Base-by-base conservation (phyloP, 1,140 invertebrate genomes). In the Batillaria attramentaria region DNA sequence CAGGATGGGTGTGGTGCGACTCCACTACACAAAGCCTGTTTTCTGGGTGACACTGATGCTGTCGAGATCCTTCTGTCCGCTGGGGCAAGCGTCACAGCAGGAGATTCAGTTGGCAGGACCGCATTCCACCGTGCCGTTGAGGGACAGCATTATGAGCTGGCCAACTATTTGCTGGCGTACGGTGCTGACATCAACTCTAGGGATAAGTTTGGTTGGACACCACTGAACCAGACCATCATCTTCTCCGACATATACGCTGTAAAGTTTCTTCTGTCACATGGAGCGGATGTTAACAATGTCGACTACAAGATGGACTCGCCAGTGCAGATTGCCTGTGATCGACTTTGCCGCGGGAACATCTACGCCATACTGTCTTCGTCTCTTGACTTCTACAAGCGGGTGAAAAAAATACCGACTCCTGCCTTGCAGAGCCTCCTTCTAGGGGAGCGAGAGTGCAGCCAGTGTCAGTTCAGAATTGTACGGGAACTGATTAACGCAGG, bases 61-160 rank as follows among this genome's bases (percentile, higher is more conserved):
- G 77, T 46, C 2, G 33, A 77, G 24, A 43, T 81, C 4, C 35
- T 46, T 8, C 66, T 68, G 16, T 18, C 68, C 8, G 18, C 57
- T 28, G 46, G 46, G 37, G 65, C 65, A 3, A 35, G 24, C 5
- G 50, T 77, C n/a, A 39, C 43, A 13, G 54, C 28, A n/a, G 62
- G 57, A 20, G 82, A 83, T 77, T 42, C 66, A 62, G 69, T 65
- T 66, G 77, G 73, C 28, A 76, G 79, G 65, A 70, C 76, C 39
- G 77, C 80, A 1, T 60, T 83, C 20, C 83, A 84, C 72, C 70
- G 81, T 33, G 83, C 83, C n/a, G 78, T 79, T 28, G 83, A 84
- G 69, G 42, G 31, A 39, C 42, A 79, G 24, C 69, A 80, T 57
- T 31, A 69, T 33, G 43, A 78, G 31, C 57, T 84, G 37, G 83